Conservation (phyloP, 2,797 vertebrate species). For the Muscicapa striata region DNA sequence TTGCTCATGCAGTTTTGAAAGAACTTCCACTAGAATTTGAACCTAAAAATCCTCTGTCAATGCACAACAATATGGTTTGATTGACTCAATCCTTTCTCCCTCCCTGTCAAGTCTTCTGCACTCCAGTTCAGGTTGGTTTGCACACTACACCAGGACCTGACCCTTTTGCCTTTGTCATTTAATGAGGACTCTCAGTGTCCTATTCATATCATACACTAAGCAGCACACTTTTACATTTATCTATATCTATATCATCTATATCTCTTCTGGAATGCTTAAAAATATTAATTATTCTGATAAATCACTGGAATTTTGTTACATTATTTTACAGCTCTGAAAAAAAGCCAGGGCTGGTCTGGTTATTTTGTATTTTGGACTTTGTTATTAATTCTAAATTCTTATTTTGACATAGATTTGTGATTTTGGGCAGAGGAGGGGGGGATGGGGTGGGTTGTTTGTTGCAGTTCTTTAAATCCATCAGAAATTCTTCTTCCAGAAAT, state of each 20-base stretch:
- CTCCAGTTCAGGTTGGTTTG: not conserved
- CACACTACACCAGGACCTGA: fast-evolving
- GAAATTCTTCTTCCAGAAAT: not conserved
- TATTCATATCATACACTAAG: not conserved
- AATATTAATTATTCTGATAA: not conserved
- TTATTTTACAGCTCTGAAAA: not conserved
- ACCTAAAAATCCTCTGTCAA: not conserved
- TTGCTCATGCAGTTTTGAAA: not conserved
- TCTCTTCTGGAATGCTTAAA: not conserved
- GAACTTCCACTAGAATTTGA: not conserved
- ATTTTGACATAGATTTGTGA: not conserved
- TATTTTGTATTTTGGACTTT: not conserved
- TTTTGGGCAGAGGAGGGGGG: fast-evolving
- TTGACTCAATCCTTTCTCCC: not conserved
- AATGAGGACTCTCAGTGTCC: not conserved
- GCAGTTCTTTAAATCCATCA: not conserved
- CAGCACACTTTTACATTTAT: not conserved
- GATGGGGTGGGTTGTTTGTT: too few species aligned
- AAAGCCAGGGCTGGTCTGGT: not conserved
- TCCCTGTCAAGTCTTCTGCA: not conserved
- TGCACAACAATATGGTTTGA: not conserved
- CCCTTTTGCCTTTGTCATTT: not conserved
- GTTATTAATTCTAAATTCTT: not conserved
- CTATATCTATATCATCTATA: not conserved
- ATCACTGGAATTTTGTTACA: not conserved